Percentiles rank a stretch among this genome's conserved stretches.
These are phyloP conservation scores for Plectrocnemia conspersa DNA, from an alignment of 1,140 invertebrate species.

Conservation along the genomic window DNA sequence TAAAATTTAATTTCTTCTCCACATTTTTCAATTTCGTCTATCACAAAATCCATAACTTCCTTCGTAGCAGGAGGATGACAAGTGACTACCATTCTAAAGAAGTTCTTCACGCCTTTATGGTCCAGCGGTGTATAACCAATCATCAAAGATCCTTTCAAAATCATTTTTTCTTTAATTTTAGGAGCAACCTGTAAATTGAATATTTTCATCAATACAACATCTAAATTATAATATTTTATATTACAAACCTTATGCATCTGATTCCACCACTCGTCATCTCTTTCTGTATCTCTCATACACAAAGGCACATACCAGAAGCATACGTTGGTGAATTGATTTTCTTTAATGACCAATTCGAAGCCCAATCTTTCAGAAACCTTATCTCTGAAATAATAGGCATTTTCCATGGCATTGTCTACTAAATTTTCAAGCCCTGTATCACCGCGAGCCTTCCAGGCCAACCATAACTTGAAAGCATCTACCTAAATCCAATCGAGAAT, in stretches of 20 bases:
- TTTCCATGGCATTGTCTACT: constrained; percentile 62
- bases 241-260: constrained; percentile 57
- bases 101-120: constrained; percentile 66
- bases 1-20: constrained; percentile 12
- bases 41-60: constrained; percentile 17
- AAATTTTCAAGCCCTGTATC: constrained; percentile 53
- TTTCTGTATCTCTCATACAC: constrained; percentile 59
- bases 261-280: constrained; percentile 64
- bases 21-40: constrained; percentile 23
- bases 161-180: constrained; percentile 77
- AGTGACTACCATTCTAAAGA: constrained; percentile 82
- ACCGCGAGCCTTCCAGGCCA: constrained; percentile 83
- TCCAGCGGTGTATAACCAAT: constrained; percentile 78
- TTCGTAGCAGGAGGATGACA: constrained; percentile 59
- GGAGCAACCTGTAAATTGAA: constrained; percentile 65
- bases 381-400: constrained; percentile 55
- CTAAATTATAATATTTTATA: neutral
- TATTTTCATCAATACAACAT: too few relatives aligned
- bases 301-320: constrained; percentile 91
- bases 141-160: constrained; percentile 73
- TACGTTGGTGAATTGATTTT: constrained; percentile 73
- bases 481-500: constrained; percentile 59
- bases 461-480: constrained; percentile 89
- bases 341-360: constrained; percentile 59
- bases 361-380: constrained; percentile 50